Base-by-base conservation (phyloP, 2,113 vertebrate species). In the Chloebia gouldiae region DNA sequence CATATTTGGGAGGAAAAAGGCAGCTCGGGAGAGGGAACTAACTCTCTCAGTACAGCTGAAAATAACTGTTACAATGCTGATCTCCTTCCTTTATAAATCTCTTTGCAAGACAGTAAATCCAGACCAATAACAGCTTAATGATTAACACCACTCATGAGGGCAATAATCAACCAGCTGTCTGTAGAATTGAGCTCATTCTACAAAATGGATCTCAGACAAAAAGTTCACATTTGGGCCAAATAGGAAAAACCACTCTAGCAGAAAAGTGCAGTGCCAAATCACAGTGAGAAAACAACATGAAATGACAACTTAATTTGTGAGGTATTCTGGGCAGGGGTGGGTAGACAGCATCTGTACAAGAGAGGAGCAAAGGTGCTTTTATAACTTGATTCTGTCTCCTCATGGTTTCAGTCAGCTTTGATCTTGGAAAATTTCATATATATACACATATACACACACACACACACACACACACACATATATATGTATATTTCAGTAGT, bases 301-400 rank as follows among this genome's bases (percentile, higher is more conserved):
- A 91, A 82, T 69, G 30, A 7, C 30, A 76, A 31, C 63, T 70
- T 59, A 73, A 65, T 50, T 86, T 40, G 27, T 37, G 20, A 68
- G 72, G 6, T 25, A 53, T 56, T 87, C 53, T 81, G 39, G 16
- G 11, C 0, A 0, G 9, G 3, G 3, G 9, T 3, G 0, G 33
- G 50, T 24, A 19, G 12, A 53, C 19, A 56, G 44, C 19, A 6
- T 61, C 45, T 0, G 3, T 31, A 44, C 4, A 3, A 66, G 1
- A 81, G 8, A 61, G 33, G 17, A 60, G 9, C 11, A 53, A 78
- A 83, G 1, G 13, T 47, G 4, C 0, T 42, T 87, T 72, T 64
- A 22, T 59, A 4, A 21, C 94, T 86, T 81, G 24, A 50, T 75
- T 81, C 47, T 37, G 13, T 54, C 23, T 70, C 23, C 53, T 75